A percentile compares a stretch with the other conserved stretches of the same genome.
Evolutionary conservation across 2,888 invertebrate species (phyloP).

Genomic region (Crioceris asparagi): DNA sequence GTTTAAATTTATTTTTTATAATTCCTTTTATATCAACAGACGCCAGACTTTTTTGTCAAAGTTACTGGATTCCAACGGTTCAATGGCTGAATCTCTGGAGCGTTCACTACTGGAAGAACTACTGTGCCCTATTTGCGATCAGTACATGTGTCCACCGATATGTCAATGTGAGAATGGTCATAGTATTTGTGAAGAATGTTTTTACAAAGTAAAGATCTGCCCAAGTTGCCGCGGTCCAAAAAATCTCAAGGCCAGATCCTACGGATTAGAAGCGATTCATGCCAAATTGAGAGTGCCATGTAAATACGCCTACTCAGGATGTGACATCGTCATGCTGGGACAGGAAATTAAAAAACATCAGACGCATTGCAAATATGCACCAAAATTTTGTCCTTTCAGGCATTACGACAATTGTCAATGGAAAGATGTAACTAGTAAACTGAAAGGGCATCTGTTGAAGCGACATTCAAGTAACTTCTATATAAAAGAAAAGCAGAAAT

Average conservation of each 20-base stretch:
- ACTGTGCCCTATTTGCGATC: conserved; percentile 23
- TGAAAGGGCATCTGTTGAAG: conserved; percentile 12
- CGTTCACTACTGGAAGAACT: conserved; percentile 10
- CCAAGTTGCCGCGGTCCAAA: conserved; percentile 23
- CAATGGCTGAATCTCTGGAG: background rate
- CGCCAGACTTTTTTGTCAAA: no score
- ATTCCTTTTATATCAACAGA: no score
- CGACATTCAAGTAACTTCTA: conserved; percentile 16
- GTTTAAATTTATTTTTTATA: no score
- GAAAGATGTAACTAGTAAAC: conserved; percentile 11
- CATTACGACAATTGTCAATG: conserved; percentile 14
- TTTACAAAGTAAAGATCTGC: conserved; percentile 17
- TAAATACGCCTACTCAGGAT: conserved; percentile 10
- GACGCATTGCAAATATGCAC: conserved; percentile 5
- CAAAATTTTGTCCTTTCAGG: conserved; percentile 3
- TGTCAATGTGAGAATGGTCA: conserved; percentile 24
- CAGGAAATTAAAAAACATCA: conserved; percentile 7
- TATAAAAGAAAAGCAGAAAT: conserved; percentile 15
- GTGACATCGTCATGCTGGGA: conserved; percentile 3
- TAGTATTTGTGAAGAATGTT: conserved; percentile 24
- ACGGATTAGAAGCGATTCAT: conserved; percentile 20
- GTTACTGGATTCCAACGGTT: no score
- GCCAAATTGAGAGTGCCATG: conserved; percentile 13
- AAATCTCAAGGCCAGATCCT: conserved; percentile 19
- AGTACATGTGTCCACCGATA: conserved; percentile 24